Evolutionary conservation across 2,113 vertebrate genomes (phyloP), one percentile per base, ranked within the genome.

Genomic region (human): DNA sequence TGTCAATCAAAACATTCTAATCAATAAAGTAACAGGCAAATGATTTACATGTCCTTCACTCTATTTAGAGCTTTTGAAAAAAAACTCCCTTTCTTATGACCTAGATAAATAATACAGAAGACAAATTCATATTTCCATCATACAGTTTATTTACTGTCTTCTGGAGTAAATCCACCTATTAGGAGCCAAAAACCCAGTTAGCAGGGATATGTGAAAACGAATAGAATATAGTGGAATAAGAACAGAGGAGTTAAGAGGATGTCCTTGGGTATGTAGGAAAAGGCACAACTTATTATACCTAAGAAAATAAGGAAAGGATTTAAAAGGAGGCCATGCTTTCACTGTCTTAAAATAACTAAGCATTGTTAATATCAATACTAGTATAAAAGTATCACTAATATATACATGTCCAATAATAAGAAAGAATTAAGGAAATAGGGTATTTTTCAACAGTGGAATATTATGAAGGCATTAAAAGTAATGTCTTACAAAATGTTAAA

Each of bases 61-160:
- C 8, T 70, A 79, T 68, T 93, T 92, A 96, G 32, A 93, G 5
- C 5, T 48, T 80, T 79, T 89, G 30, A 38, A 64, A 64, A 76
- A 76, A 93, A 85, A 22, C 84, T 8, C n/a, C 6, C 27, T 94
- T 92, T 96, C 27, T 94, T 88, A 93, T 57, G 32, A 83, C 13
- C 40, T 72, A 73, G 38, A 83, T 64, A 96, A 94, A 64, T 94
- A 96, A 87, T 83, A 40, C 6, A 87, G 76, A 81, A 80, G 9
- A 50, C n/a, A 83, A 55, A 73, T 81, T 27, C 10, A 20, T 55
- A 61, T 68, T 85, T 96, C 70, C 52, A 75, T 93, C 27, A 30
- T 40, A 25, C 4, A 0, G 35, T 78, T 95, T 61, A 22, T 90
- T 93, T 96, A 32, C 55, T 89, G n/a, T 86, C 38, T 92, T 80